Base-by-base conservation (phyloP, 2,797 vertebrate species). In the Pantherophis vulpinus region DNA sequence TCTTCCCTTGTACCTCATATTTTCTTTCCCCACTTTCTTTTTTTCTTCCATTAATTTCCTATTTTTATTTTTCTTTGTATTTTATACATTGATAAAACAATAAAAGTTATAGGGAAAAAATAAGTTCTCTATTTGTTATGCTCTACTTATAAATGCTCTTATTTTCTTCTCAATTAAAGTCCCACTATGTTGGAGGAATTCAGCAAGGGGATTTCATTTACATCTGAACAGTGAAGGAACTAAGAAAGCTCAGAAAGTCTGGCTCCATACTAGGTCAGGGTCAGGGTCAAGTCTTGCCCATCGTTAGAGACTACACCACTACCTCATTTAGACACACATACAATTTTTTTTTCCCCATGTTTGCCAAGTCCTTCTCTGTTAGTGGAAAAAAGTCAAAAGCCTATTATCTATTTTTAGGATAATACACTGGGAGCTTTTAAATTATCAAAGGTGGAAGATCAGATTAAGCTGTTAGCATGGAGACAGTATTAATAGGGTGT, bases 391-490 rank as follows among this genome's bases (percentile, higher is more conserved):
- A 56, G 56, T 42, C 32, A 74, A 42, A 70, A 74, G 29, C 27
- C n/a, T 56, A 87, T 27, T 74, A 18, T 18, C 9, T 37, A 93
- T 51, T 58, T 93, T 94, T 60, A 86, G 25, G 58, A 58, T 51
- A 91, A 25, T 89, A 86, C 83, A 66, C 91, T 87, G 66, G 92
- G 83, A 89, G 14, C 4, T n/a, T 54, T 93, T 74, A 70, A 87
- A 88, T 79, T 70, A 92, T 96, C 93, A 88, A 93, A 92, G 74
- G 1, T 91, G 56, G 37, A 74, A 89, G 86, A 93, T 93, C 92
- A 63, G 88, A 58, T 42, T 47, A 58, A 87, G 93, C 79, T 93
- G 86, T 2, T 16, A 74, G 13, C 16, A 79, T n/a, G 74, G 37
- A 56, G 55, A 13, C 11, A 6, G 66, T 37, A 25, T 89, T 83